Evolutionary conservation across 1,140 invertebrate genomes (phyloP).

Genomic region (Anastatus disparis): DNA sequence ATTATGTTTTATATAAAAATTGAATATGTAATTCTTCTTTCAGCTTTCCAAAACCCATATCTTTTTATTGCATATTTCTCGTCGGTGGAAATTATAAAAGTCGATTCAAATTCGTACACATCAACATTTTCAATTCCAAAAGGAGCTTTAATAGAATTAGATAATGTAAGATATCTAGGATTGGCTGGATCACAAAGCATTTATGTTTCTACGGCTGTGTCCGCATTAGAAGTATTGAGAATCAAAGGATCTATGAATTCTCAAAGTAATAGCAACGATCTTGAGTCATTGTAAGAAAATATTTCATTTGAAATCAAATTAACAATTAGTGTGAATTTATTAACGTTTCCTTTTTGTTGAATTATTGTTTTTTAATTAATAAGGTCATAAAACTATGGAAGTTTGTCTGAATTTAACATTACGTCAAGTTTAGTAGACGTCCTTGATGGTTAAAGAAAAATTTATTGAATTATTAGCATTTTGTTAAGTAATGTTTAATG

Average conservation of each 20-base stretch:
- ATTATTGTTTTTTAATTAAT: conserved; percentile 48
- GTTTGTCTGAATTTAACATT: conserved; percentile 66
- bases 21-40: no score
- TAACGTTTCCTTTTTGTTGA: no score
- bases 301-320: no score
- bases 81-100: conserved; percentile 73
- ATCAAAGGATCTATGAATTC: conserved; percentile 54
- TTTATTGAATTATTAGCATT: no score
- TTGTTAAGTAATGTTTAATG: no score
- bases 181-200: conserved; percentile 64
- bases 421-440: conserved; percentile 64
- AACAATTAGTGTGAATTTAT: no score
- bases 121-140: conserved; percentile 50
- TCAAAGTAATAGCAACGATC: conserved; percentile 51
- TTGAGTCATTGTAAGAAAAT: conserved; percentile 59
- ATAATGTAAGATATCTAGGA: conserved; percentile 71
- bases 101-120: conserved; percentile 59
- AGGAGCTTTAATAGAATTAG: conserved; percentile 66
- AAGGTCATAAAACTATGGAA: conserved; percentile 59
- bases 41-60: conserved; percentile 79
- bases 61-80: conserved; percentile 81
- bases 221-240: conserved; percentile 59
- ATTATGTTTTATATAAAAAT: conserved; percentile 18
- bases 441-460: conserved; percentile 59
- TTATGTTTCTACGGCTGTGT: conserved; percentile 61